These are phyloP conservation scores for Microtus ochrogaster DNA, from an alignment of 2,113 vertebrate genomes.

Conservation along the genomic window DNA sequence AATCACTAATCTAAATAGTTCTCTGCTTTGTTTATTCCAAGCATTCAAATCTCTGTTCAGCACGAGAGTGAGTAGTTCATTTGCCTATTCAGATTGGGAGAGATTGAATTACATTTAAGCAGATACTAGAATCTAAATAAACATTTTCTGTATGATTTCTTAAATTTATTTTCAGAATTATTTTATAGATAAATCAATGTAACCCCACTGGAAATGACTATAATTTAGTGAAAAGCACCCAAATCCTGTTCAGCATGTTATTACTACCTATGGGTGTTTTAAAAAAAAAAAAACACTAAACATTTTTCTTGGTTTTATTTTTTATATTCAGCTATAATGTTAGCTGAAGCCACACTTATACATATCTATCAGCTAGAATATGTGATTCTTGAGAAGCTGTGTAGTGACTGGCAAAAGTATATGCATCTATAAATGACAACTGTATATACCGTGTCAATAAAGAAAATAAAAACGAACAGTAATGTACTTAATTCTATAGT, in stretches of 20 bases:
- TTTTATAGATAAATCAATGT: not conserved
- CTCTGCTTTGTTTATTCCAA: not conserved
- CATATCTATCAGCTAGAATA: not conserved
- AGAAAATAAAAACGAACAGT: not conserved
- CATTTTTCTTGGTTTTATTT: not conserved
- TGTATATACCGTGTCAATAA: not conserved
- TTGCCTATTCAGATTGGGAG: not conserved
- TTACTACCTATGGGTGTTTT: not conserved
- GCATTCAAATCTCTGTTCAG: not conserved
- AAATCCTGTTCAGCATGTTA: not conserved
- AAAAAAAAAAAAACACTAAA: slow-evolving; percentile 32
- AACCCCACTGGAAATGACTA: not conserved
- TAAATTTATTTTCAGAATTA: slow-evolving; percentile 30
- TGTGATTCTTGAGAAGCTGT: not conserved
- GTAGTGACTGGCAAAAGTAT: not conserved
- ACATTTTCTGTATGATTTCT: not conserved
- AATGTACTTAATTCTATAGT: not conserved
- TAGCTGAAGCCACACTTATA: not conserved
- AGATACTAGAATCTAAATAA: not conserved
- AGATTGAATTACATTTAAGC: not conserved
- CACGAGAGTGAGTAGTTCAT: not conserved
- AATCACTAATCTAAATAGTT: not conserved
- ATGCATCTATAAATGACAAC: not conserved
- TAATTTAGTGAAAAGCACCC: not conserved
- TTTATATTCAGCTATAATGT: not conserved